Percentiles rank a stretch among this genome's conserved stretches.
Conservation (phyloP, 1,140 invertebrate species). For the Drosophila parabipectinata region DNA sequence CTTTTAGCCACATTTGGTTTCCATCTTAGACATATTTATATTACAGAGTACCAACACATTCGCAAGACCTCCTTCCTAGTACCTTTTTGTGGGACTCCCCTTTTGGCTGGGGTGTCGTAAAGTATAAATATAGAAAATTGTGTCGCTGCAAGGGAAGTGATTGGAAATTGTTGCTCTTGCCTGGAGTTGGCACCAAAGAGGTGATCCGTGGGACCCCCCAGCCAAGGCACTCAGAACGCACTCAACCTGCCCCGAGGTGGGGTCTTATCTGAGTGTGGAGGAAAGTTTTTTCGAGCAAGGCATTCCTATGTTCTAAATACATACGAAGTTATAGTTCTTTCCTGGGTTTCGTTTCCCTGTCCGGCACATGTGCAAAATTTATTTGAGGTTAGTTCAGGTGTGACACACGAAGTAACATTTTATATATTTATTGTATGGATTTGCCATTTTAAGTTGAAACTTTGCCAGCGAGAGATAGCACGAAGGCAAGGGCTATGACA, state of each 20-base stretch:
- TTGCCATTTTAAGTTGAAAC: constrained; percentile 78
- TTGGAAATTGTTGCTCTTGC: constrained; percentile 78
- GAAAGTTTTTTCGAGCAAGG: constrained; percentile 53
- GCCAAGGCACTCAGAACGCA: constrained; percentile 58
- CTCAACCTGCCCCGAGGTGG: constrained; percentile 15
- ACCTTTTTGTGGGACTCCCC: not conserved
- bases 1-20: too few relatives aligned
- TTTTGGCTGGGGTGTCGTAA: constrained; percentile 53
- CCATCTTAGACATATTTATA: not conserved
- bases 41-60: not conserved
- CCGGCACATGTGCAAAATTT: constrained; percentile 76
- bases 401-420: constrained; percentile 80
- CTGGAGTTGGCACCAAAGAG: constrained; percentile 40
- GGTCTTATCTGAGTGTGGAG: constrained; percentile 10
- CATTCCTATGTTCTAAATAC: constrained; percentile 50
- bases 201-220: constrained; percentile 28
- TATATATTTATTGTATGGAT: constrained; percentile 83
- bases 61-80: not conserved
- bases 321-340: constrained; percentile 44
- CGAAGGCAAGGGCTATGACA: constrained; percentile 37
- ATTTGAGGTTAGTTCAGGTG: constrained; percentile 82
- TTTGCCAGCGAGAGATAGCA: constrained; percentile 57
- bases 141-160: constrained; percentile 80
- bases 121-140: constrained; percentile 80
- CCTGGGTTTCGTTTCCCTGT: constrained; percentile 43